Conservation (phyloP, 2,888 invertebrate species). For the Hypsopygia costalis region DNA sequence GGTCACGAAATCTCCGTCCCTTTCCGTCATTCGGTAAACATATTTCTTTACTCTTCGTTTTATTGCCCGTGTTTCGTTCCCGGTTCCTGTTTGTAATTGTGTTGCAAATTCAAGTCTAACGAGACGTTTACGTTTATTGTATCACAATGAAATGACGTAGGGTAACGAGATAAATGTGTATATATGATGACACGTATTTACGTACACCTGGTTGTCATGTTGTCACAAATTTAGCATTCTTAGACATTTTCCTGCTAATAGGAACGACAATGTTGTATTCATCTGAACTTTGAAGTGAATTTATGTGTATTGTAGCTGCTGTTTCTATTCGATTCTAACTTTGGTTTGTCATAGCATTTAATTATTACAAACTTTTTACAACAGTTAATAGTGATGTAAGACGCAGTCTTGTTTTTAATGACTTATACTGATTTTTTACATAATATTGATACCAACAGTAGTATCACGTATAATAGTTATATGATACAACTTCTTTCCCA, state of each 20-base stretch:
- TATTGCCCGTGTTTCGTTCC: conserved; percentile 34
- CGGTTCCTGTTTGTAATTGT: conserved; percentile 27
- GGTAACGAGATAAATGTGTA: conserved; percentile 16
- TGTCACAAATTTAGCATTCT: neutral
- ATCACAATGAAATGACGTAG: conserved; percentile 17
- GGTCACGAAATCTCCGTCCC: conserved; percentile 38
- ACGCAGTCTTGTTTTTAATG: too few species aligned
- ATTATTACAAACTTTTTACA: too few species aligned
- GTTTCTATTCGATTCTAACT: too few species aligned
- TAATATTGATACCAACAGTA: too few species aligned
- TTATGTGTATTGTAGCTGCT: too few species aligned
- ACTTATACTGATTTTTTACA: too few species aligned
- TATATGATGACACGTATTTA: conserved; percentile 4
- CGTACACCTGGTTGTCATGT: neutral
- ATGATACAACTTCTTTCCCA: too few species aligned
- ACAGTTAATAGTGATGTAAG: too few species aligned
- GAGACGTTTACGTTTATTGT: conserved; percentile 21
- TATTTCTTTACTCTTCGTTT: conserved; percentile 38
- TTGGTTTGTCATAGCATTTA: too few species aligned
- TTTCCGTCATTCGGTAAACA: conserved; percentile 24
- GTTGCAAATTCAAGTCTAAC: conserved; percentile 24
- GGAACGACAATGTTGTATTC: neutral
- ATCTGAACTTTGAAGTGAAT: too few species aligned
- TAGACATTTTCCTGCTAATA: neutral
- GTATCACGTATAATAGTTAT: too few species aligned